Evolutionary conservation across 2,797 vertebrate genomes (phyloP).

Genomic region (Pseudochaenichthys georgianus): DNA sequence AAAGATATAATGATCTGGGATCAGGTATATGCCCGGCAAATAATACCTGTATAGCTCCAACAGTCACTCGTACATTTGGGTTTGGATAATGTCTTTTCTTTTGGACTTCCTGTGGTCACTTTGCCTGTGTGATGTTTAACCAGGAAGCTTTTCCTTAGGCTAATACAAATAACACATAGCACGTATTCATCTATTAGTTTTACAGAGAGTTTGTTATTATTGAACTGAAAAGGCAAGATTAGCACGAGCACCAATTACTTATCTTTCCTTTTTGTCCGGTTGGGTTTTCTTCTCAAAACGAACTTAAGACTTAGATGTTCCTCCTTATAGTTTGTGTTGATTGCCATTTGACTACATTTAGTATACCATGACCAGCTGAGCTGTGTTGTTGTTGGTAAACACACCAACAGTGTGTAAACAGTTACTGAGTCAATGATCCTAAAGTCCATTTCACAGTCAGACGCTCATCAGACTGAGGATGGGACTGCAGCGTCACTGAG

Average conservation of each 20-base stretch:
- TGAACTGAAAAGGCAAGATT: neutral
- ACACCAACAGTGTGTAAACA: too few relatives aligned
- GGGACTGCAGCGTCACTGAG: constrained; percentile 19
- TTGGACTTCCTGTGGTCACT: too few relatives aligned
- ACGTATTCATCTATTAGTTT: neutral
- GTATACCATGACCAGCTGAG: too few relatives aligned
- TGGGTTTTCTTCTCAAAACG: neutral
- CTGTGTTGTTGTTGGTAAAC: neutral
- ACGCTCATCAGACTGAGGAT: constrained; percentile 6
- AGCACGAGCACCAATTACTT: neutral
- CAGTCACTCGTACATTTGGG: too few relatives aligned
- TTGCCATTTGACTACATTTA: too few relatives aligned
- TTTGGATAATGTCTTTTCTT: too few relatives aligned
- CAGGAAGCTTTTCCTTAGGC: neutral
- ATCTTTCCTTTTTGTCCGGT: neutral
- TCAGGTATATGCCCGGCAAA: too few relatives aligned
- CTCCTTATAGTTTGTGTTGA: too few relatives aligned
- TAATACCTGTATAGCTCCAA: too few relatives aligned
- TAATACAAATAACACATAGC: neutral
- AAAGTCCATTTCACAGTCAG: constrained; percentile 10
- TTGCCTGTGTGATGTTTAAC: neutral
- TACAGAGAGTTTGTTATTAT: neutral
- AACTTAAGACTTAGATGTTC: neutral
- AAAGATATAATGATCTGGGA: too few relatives aligned
- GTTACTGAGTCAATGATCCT: too few relatives aligned